Base-by-base conservation (phyloP, 2,888 invertebrate species). In the Octodonta nipae region DNA sequence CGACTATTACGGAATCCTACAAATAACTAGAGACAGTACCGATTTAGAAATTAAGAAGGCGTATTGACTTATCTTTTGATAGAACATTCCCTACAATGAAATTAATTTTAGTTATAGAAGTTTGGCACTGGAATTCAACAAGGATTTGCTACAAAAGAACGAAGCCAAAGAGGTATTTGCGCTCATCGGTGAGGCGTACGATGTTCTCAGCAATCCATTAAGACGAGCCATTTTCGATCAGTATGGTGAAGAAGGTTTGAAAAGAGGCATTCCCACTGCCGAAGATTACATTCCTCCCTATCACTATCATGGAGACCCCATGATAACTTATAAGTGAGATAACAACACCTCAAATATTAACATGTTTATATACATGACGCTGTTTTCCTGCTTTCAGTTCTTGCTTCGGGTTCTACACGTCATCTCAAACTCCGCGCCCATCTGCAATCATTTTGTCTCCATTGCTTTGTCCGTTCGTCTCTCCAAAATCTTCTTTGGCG, bases 201-300 rank as follows among this genome's bases (percentile, higher is more conserved):
- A 86, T 49, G 77, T 85, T 5, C 64, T 87, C 14, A 70, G 73
- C 1, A 66, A 80, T 56, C 71, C 78, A 25, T 61, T 74, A 38
- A 63, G 63, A 37, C 67, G 82, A 34, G 78, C 85, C 8, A 73
- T 88, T 10, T 92, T 81, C 63, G 88, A 91, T 60, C 83, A 85
- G 50, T 89, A 81, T 60, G 91, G 91, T 0, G 88, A 88, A 59
- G 80, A 81, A 49, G 88, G 87, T 0, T 64, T 91, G 26, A 86
- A 86, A 56, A 71, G 70, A 48, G 87, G 88, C 0, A 73, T 87
- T 0, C 77, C 80, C 3, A 71, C 78, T 2, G 78, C 77, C 1
- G 54, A 64, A 31, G 68, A 67, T 37, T 81, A 71, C 55, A 73
- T 80, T 43, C 71, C 75, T 33, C 78, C 83, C 0, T 86, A 80